Conservation (phyloP, 2,797 vertebrate genomes). For the Micromesistius poutassou region DNA sequence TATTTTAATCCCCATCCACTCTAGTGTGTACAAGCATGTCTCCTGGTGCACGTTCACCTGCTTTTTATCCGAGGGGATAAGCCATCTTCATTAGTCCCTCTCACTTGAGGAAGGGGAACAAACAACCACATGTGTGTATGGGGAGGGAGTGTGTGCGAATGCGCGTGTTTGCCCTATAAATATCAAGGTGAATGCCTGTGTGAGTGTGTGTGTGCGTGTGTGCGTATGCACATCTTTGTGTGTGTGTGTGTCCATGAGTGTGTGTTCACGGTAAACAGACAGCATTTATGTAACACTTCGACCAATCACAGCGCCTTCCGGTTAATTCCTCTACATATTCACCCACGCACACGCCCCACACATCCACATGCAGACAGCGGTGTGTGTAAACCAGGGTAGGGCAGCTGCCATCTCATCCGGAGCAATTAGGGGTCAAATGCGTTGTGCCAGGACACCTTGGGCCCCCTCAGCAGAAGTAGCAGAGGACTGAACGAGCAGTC, state of each 20-base stretch:
- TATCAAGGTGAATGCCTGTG: neutral
- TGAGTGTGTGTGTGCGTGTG: neutral
- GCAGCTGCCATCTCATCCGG: neutral
- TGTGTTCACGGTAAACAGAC: constrained; percentile 4
- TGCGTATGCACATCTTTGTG: too few relatives aligned
- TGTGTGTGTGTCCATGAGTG: neutral
- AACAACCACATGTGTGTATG: neutral
- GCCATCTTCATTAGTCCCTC: constrained; percentile 1
- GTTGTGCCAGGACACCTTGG: neutral
- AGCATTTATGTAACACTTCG: neutral
- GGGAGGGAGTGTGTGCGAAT: neutral
- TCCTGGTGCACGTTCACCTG: constrained; percentile 24
- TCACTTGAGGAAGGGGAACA: constrained; percentile 5
- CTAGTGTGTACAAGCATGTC: neutral
- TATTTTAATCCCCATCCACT: constrained; percentile 30
- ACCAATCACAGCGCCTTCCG: neutral
- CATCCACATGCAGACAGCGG: neutral
- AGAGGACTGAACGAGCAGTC: neutral
- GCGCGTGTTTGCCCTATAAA: neutral
- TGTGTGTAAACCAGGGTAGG: neutral
- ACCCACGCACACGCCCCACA: neutral
- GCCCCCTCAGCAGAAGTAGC: neutral
- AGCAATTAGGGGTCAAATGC: neutral
- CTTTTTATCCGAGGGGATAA: constrained; percentile 9
- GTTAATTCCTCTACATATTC: neutral